Evolutionary conservation across 2,797 vertebrate species (phyloP), one percentile per base, ranked within the genome.

Genomic region (Tympanoctomys barrerae): DNA sequence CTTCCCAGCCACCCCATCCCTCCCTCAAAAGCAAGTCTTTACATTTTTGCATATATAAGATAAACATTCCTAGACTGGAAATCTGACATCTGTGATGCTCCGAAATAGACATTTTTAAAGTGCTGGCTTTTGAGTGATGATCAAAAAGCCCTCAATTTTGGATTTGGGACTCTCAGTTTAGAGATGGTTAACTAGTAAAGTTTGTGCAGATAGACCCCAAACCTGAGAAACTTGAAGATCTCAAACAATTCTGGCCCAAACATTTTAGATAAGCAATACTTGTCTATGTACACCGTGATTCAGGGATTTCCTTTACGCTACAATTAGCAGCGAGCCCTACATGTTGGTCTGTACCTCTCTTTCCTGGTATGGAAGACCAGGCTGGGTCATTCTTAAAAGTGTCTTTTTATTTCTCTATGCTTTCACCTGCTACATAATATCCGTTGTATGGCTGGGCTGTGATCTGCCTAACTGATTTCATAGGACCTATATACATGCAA

Each of bases 201-300:
- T 71, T 66, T 61, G n/a, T 21, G 7, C 8, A 81, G 24, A 71
- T 46, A 80, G n/a, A 28, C 75, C 64, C 0, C 61, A 61, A 52
- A 54, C 19, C 21, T n/a, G 31, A 46, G 52, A 75, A 42, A 42
- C 11, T 70, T 36, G 5, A 31, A 70, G 61, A 49, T 61, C 75
- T 49, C 18, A 21, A 61, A 39, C 18, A 36, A n/a, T 71, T 61
- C 33, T 33, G 49, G 39, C 36, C 21, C 36, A 46, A 54, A 31
- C 61, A 22, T 22, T 28, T 78, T 8, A 52, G 61, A 59, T 9
- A 46, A 16, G 16, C 4, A 39, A 33, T 46, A 3, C 59, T 31
- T 7, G 26, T 10, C 1, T 1, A 7, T 36, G 1, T 13, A n/a
- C 42, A 16, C 3, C 11, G 0, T 3, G 64, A 22, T 5, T 26